Conservation (phyloP, 2,113 vertebrate genomes). For the Pavo muticus region DNA sequence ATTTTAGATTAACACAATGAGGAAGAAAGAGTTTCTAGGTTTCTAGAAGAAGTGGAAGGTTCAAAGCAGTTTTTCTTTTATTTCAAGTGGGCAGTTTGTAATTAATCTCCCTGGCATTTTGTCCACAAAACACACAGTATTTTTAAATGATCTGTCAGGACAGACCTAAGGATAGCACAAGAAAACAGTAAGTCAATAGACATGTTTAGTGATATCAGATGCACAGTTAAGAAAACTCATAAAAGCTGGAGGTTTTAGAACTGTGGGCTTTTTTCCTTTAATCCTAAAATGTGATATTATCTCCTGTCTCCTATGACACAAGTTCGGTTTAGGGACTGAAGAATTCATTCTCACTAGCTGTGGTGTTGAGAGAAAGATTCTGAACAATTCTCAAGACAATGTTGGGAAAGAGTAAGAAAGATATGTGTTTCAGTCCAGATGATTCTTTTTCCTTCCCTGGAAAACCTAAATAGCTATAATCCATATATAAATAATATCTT, state of each 20-base stretch:
- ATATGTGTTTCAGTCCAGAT: not conserved
- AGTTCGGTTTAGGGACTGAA: not conserved
- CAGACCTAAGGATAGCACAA: not conserved
- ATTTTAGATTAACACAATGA: not conserved
- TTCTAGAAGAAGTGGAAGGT: not conserved
- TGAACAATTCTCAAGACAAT: not conserved
- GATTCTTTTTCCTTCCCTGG: not conserved
- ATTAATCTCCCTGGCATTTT: not conserved
- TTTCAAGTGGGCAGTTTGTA: not conserved
- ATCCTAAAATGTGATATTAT: not conserved
- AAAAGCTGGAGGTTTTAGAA: not conserved
- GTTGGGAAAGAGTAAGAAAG: not conserved
- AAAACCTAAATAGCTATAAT: not conserved
- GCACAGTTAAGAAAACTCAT: not conserved
- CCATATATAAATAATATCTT: not conserved
- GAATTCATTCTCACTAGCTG: not conserved
- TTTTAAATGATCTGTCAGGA: not conserved
- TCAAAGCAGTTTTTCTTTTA: not conserved
- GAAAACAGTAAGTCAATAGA: not conserved
- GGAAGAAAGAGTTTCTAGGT: not conserved
- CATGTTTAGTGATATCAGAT: not conserved
- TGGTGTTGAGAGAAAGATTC: not conserved
- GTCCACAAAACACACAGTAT: not conserved
- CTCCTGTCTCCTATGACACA: not conserved
- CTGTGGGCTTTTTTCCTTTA: not conserved